Evolutionary conservation across 1,140 invertebrate genomes (phyloP), one percentile per base, ranked within the genome.

Genomic region (Cylas formicarius): DNA sequence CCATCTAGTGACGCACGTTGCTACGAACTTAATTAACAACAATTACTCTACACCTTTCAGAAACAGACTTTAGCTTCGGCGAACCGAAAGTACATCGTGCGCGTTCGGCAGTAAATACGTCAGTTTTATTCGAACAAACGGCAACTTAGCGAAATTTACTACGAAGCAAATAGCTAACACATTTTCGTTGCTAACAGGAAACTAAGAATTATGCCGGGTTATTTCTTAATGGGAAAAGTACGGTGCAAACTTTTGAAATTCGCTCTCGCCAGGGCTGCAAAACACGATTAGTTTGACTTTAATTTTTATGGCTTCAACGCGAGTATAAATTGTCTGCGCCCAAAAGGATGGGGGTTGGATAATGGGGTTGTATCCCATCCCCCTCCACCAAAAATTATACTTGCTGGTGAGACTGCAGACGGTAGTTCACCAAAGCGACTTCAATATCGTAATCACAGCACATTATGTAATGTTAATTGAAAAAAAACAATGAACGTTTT

Each of bases 201-300:
- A 26, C 37, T 10, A 26, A 39, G 37, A 39, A 39, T 39, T 39
- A 39, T 39, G 19, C 13, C 23, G 16, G 19, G 37, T 28, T 39
- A 39, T 39, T 27, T 39, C 37, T 26, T 39, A 39, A 39, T 39
- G 27, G 37, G 37, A 8, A 21, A 39, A 39, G 37, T 39, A 39
- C 37, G 19, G 37, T n/a, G 9, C 7, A 19, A 39, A 39, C 37
- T 39, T 39, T 28, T 8, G 19, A 18, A 39, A 27, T 27, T 20
- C 29, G 19, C 13, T 27, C 23, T 18, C n/a, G 37, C 23, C n/a
- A n/a, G 11, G 13, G 37, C 23, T 27, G 37, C 22, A 39, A 39
- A 39, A 39, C 20, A 11, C 37, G 37, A 39, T 39, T 39, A 39
- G 37, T 27, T 18, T n/a, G 37, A 8, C 9, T 27, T 27, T 39